phyloP scores from a whole-genome alignment of 2,797 vertebrate genomes.

The Sorex maritimensis region DNA sequence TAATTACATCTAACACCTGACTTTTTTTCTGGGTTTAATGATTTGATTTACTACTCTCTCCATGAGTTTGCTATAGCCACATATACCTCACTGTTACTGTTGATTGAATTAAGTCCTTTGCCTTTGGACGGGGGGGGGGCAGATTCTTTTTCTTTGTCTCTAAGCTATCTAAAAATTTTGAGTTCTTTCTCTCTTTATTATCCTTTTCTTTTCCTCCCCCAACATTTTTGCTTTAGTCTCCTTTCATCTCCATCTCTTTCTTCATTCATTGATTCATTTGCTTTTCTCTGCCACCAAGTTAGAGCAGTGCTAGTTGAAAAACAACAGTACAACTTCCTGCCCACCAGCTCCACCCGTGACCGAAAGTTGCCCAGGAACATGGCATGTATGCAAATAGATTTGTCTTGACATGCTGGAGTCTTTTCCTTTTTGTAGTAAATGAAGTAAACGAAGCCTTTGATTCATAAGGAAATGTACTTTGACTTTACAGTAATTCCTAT shows the following conservation, averaged over 20 bases:
- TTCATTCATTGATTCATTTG: slow-evolving; percentile 13
- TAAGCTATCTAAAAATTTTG: slow-evolving; percentile 25
- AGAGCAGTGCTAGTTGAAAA: slow-evolving; percentile 65
- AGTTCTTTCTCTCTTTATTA: not conserved
- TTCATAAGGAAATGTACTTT: slow-evolving; percentile 79
- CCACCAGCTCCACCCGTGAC: slow-evolving; percentile 9
- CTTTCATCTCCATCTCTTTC: not conserved
- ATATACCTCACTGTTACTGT: not conserved
- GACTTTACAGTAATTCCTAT: slow-evolving; percentile 66
- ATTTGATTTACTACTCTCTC: not conserved
- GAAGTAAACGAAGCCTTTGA: slow-evolving; percentile 75
- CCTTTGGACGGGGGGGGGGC: not conserved
- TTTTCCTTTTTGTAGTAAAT: slow-evolving; percentile 70
- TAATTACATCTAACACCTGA: not conserved
- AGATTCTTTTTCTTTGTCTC: slow-evolving; percentile 31
- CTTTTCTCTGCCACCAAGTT: slow-evolving; percentile 33
- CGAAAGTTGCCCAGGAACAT: slow-evolving; percentile 24
- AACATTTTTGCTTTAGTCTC: slow-evolving; percentile 11
- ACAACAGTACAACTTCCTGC: not conserved
- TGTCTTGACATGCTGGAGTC: slow-evolving; percentile 56
- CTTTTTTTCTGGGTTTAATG: slow-evolving; percentile 46
- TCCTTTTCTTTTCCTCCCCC: not conserved
- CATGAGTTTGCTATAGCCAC: not conserved
- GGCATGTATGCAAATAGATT: slow-evolving; percentile 69
- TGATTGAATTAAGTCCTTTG: slow-evolving; percentile 44